Percentiles rank a stretch among this genome's conserved stretches.
Evolutionary conservation across 2,113 vertebrate genomes (phyloP).

Genomic region (Carlito syrichta): DNA sequence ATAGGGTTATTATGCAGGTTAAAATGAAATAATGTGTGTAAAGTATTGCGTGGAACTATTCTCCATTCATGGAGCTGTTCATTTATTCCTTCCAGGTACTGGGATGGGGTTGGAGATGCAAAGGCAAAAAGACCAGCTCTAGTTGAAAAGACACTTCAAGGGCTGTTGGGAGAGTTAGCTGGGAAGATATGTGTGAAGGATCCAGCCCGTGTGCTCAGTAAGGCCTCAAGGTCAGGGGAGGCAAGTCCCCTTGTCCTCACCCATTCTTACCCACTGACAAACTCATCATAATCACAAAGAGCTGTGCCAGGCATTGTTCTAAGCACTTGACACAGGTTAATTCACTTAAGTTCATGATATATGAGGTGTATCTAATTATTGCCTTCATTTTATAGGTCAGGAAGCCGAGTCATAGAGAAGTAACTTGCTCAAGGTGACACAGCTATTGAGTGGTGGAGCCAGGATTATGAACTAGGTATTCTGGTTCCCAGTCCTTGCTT

Average conservation of each 20-base stretch:
- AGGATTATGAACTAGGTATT: neutral
- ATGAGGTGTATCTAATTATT: neutral
- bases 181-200: accelerated
- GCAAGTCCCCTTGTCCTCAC: neutral
- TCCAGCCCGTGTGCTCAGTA: neutral
- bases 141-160: neutral
- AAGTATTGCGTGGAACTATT: neutral
- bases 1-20: neutral
- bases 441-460: neutral
- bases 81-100: neutral
- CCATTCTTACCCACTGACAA: neutral
- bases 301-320: no score
- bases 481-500: neutral
- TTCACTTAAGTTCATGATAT: neutral
- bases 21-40: neutral
- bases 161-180: no score
- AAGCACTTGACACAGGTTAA: neutral
- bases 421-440: neutral
- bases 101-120: neutral
- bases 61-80: neutral
- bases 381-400: neutral
- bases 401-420: neutral
- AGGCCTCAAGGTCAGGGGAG: neutral
- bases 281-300: neutral
- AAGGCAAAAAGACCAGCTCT: neutral